These are phyloP conservation scores for Unio delphinus DNA, from an alignment of 2,888 invertebrate genomes.

Conservation along the genomic window DNA sequence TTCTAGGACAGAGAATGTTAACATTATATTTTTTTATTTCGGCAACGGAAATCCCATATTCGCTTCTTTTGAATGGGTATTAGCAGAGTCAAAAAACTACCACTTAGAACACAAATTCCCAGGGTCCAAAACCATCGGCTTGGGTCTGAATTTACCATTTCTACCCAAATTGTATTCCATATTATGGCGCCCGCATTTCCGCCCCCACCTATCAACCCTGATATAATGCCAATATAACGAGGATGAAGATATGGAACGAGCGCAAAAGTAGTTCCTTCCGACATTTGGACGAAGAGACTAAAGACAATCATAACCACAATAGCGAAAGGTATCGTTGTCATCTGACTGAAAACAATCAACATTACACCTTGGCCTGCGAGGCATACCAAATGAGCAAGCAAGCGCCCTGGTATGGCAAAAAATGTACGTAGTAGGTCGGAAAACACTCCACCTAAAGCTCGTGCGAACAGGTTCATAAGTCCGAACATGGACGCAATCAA, in stretches of 20 bases:
- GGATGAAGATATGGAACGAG: slow-evolving; percentile 14
- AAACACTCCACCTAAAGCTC: slow-evolving; percentile 23
- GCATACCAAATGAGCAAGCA: slow-evolving; percentile 23
- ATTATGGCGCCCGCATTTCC: slow-evolving; percentile 25
- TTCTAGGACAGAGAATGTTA: too few species aligned
- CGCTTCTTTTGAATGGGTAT: slow-evolving; percentile 12
- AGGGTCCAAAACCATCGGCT: slow-evolving; percentile 24
- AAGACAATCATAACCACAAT: slow-evolving; percentile 21
- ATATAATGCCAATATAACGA: slow-evolving; percentile 14
- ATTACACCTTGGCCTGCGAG: slow-evolving; percentile 19
- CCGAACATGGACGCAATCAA: slow-evolving; percentile 27
- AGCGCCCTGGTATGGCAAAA: slow-evolving; percentile 16
- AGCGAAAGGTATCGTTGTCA: slow-evolving; percentile 11
- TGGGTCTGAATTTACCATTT: slow-evolving; percentile 18
- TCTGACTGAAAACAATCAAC: slow-evolving; percentile 26
- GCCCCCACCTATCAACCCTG: slow-evolving; percentile 29
- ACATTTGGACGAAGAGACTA: slow-evolving; percentile 22
- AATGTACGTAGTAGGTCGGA: slow-evolving; percentile 16
- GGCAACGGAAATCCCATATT: slow-evolving; percentile 5
- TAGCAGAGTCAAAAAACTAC: slow-evolving; percentile 12
- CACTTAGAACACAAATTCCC: slow-evolving; percentile 16
- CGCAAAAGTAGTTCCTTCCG: slow-evolving; percentile 22
- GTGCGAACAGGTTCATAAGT: slow-evolving; percentile 22
- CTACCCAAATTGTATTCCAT: slow-evolving; percentile 27
- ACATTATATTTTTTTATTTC: not conserved